Conservation (phyloP, 2,113 vertebrate genomes). For the Cynoglossus semilaevis region DNA sequence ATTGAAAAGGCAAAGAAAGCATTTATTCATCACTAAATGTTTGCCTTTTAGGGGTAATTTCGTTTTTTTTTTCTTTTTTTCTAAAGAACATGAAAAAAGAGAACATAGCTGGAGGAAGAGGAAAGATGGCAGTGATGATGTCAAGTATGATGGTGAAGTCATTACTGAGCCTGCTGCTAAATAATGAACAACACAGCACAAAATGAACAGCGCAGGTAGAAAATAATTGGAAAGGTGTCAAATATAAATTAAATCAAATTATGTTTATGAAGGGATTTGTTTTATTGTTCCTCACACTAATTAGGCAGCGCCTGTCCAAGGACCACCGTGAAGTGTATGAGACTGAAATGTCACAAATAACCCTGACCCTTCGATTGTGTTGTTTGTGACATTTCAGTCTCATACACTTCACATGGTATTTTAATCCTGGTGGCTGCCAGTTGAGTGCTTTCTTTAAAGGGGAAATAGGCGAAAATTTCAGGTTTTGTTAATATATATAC, state of each 20-base stretch:
- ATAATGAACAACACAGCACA: slow-evolving; percentile 16
- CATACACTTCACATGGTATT: background rate
- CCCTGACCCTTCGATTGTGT: background rate
- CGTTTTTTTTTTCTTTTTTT: slow-evolving; percentile 19
- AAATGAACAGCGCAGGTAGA: slow-evolving; percentile 19
- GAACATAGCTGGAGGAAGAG: slow-evolving; percentile 43
- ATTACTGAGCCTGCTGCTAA: slow-evolving; percentile 44
- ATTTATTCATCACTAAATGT: slow-evolving; percentile 68
- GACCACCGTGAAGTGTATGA: background rate
- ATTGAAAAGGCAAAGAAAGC: slow-evolving; percentile 70
- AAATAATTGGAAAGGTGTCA: slow-evolving; percentile 36
- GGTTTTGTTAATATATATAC: too few species aligned
- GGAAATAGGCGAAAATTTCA: too few species aligned
- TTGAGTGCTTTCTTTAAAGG: too few species aligned
- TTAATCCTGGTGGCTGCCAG: too few species aligned
- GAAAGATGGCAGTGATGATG: slow-evolving; percentile 38
- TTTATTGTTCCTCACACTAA: slow-evolving; percentile 12
- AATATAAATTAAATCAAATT: slow-evolving; percentile 10
- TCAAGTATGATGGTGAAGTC: slow-evolving; percentile 40
- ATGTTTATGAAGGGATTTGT: background rate
- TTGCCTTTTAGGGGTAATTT: slow-evolving; percentile 70
- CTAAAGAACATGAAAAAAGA: slow-evolving; percentile 58
- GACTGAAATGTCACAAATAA: slow-evolving; percentile 21
- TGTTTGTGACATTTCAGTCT: slow-evolving; percentile 20
- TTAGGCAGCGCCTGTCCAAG: slow-evolving; percentile 8